These are phyloP conservation scores for Ivindomyrus marchei DNA, from an alignment of 2,113 vertebrate genomes.

Conservation along the genomic window DNA sequence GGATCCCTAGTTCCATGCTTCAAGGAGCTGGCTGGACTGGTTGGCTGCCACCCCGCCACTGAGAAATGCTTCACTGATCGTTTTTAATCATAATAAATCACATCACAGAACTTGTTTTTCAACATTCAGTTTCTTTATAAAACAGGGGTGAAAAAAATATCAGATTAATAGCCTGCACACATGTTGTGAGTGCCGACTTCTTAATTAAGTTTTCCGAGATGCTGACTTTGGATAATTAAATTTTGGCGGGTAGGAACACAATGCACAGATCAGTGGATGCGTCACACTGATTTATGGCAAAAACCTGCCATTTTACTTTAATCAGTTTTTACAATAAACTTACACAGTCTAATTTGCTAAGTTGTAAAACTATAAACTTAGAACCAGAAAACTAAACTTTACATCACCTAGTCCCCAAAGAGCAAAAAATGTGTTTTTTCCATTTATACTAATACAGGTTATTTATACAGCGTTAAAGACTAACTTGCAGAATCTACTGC, in stretches of 20 bases:
- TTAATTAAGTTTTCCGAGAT: constrained; percentile 25
- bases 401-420: not conserved
- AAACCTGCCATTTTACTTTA: constrained; percentile 11
- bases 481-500: not conserved
- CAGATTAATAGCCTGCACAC: constrained; percentile 14
- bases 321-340: not conserved
- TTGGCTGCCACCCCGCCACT: not conserved
- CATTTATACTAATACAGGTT: not conserved
- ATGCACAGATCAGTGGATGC: constrained; percentile 25
- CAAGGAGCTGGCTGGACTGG: not conserved
- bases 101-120: not conserved
- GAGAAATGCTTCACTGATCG: not conserved
- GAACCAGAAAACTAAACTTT: not conserved
- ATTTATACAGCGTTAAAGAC: not conserved
- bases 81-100: constrained; percentile 6
- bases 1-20: not conserved
- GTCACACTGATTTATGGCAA: constrained; percentile 27
- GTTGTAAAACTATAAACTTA: not conserved
- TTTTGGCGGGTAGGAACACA: constrained; percentile 4
- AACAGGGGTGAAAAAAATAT: not conserved
- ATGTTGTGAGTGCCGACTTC: constrained; percentile 9
- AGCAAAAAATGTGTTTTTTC: not conserved
- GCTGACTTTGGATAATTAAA: constrained; percentile 28
- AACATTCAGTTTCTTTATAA: not conserved
- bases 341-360: not conserved